Evolutionary conservation across 2,113 vertebrate genomes (phyloP).

Genomic region (Siniperca knerii): DNA sequence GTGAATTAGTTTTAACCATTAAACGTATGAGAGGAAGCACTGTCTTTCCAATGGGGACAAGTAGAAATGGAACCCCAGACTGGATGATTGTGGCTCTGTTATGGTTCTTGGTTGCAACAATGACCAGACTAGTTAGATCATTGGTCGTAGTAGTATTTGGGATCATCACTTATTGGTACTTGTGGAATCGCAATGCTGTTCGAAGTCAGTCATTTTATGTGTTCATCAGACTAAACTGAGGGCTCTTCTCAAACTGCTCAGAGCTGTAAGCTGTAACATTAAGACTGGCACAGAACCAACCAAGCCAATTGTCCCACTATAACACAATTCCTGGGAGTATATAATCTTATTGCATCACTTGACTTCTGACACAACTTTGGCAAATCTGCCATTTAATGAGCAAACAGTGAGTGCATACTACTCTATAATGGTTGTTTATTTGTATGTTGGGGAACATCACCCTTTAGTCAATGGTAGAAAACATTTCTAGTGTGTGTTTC

Average conservation of each 20-base stretch:
- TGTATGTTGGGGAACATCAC: slow-evolving; percentile 84
- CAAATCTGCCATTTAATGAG: slow-evolving; percentile 56
- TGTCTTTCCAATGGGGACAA: slow-evolving; percentile 36
- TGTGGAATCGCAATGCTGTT: slow-evolving; percentile 54
- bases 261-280: slow-evolving; percentile 47
- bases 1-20: slow-evolving; percentile 60
- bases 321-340: slow-evolving; percentile 81
- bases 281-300: slow-evolving; percentile 49
- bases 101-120: slow-evolving; percentile 43
- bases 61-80: slow-evolving; percentile 17
- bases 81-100: slow-evolving; percentile 44
- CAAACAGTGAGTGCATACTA: slow-evolving; percentile 80
- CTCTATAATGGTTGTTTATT: slow-evolving; percentile 84
- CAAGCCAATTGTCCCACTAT: slow-evolving; percentile 56
- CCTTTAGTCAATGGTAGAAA: slow-evolving; percentile 86
- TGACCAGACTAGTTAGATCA: slow-evolving; percentile 16
- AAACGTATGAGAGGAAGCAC: slow-evolving; percentile 37
- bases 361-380: slow-evolving; percentile 56
- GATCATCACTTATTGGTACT: slow-evolving; percentile 68
- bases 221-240: slow-evolving; percentile 18
- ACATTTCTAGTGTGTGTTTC: slow-evolving; percentile 84
- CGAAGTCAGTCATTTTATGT: slow-evolving; percentile 52
- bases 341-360: slow-evolving; percentile 72
- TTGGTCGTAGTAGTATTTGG: slow-evolving; percentile 50
- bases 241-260: slow-evolving; percentile 22